Evolutionary conservation across 2,888 invertebrate species (phyloP).

Genomic region (Cephus sareptanus): DNA sequence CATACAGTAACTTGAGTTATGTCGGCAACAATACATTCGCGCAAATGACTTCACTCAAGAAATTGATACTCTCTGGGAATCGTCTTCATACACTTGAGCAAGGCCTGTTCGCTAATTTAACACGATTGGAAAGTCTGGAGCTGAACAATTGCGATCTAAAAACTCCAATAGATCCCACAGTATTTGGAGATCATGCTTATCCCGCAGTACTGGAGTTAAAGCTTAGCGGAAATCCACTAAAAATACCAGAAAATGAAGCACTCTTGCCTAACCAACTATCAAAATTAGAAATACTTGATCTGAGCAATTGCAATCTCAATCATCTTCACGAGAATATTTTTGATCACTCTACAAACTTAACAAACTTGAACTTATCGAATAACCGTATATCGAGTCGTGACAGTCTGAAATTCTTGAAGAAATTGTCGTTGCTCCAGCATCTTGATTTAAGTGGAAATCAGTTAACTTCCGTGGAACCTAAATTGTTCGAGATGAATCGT

Average conservation of each 20-base stretch:
- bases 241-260: constrained; percentile 71
- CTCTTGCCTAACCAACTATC: constrained; percentile 76
- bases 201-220: constrained; percentile 76
- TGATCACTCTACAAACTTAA: constrained; percentile 72
- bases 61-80: constrained; percentile 76
- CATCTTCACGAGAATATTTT: constrained; percentile 73
- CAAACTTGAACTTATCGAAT: constrained; percentile 71
- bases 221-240: constrained; percentile 76
- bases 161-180: constrained; percentile 73
- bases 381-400: constrained; percentile 70
- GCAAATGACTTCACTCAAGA: constrained; percentile 76
- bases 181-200: constrained; percentile 76
- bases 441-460: constrained; percentile 76
- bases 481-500: constrained; percentile 70
- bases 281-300: constrained; percentile 73
- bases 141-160: constrained; percentile 77
- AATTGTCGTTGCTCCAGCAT: constrained; percentile 70
- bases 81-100: constrained; percentile 74
- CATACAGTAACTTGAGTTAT: constrained; percentile 76
- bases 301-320: constrained; percentile 75
- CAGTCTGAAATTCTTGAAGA: constrained; percentile 70
- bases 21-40: constrained; percentile 76
- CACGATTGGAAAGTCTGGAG: constrained; percentile 75
- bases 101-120: constrained; percentile 76
- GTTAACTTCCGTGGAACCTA: constrained; percentile 71